These are phyloP conservation scores for Arctopsyche grandis DNA, from an alignment of 1,140 invertebrate species.

Conservation along the genomic window DNA sequence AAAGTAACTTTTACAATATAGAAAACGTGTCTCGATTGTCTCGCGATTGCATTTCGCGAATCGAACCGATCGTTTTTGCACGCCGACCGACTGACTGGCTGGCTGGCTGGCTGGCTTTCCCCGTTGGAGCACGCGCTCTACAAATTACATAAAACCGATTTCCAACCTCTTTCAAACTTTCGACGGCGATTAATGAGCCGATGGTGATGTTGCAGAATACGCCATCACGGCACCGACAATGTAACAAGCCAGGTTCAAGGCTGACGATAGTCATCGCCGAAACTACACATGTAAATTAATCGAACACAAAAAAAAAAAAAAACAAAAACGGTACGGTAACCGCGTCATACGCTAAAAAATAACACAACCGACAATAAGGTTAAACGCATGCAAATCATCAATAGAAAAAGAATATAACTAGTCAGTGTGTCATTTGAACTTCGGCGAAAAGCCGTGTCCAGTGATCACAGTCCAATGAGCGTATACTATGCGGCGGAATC, in stretches of 20 bases:
- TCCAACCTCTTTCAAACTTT: neutral
- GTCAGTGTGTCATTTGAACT: neutral
- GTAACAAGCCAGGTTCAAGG: neutral
- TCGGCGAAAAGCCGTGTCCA: neutral
- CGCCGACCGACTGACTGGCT: neutral
- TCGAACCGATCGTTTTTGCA: neutral
- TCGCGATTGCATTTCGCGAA: neutral
- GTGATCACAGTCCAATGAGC: neutral
- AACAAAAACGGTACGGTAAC: neutral
- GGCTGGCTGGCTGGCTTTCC: neutral
- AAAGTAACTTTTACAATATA: slow-evolving; percentile 17
- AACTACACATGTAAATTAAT: too few relatives aligned
- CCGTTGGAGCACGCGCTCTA: neutral
- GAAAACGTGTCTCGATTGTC: neutral
- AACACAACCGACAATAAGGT: neutral
- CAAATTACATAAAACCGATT: slow-evolving; percentile 19
- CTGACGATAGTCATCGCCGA: neutral
- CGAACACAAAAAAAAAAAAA: too few relatives aligned
- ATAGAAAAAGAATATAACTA: too few relatives aligned
- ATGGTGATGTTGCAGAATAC: neutral
- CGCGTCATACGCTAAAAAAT: neutral
- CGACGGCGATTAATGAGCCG: neutral
- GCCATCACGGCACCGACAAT: neutral
- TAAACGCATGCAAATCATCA: neutral
- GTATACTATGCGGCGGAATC: neutral